Evolutionary conservation across 2,888 invertebrate species (phyloP), one percentile per base, ranked within the genome.

Genomic region (Dryadula phaetusa): DNA sequence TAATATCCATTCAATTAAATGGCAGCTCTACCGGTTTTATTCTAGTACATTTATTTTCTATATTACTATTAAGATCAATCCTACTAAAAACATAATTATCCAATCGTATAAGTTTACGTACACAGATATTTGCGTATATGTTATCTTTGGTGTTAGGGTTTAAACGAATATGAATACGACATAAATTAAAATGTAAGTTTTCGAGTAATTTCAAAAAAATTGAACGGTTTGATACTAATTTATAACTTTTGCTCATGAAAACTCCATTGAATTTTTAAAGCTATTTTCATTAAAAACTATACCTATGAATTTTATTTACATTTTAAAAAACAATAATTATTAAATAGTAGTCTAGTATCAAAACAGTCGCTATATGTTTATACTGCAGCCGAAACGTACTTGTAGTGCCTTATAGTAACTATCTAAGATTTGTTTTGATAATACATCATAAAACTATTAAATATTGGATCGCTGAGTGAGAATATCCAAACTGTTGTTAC

Each of bases 381-480:
- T 81, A 83, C 81, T 83, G 83, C 85, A 91, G 78, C 84, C 80
- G 87, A 92, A 90, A 88, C 83, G 87, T 86, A 90, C 80, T 78
- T 81, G 80, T 83, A 86, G 81, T 81, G 74, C 76, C 87, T 87
- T 86, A 85, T 85, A 90, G 86, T 87, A 87, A 90, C 88, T 89
- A 83, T 80, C 82, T 82, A 80, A 84, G 91, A 91, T 91, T 91
- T 93, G 93, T 93, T 93, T 92, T 93, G 92, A 93, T 92, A 93
- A 93, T 93, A 93, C 90, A 93, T 93, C 93, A 93, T 93, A 93
- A 93, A 92, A 92, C 92, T 93, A 93, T 93, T 93, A 93, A 93
- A 93, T 93, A 93, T 93, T 90, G 84, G 86, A 87, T 86, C 90
- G 93, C 85, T 89, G 93, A 93, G 92, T 92, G 93, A 93, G 92